phyloP scores from a whole-genome alignment of 2,113 vertebrate genomes.

The Perccottus glenii region DNA sequence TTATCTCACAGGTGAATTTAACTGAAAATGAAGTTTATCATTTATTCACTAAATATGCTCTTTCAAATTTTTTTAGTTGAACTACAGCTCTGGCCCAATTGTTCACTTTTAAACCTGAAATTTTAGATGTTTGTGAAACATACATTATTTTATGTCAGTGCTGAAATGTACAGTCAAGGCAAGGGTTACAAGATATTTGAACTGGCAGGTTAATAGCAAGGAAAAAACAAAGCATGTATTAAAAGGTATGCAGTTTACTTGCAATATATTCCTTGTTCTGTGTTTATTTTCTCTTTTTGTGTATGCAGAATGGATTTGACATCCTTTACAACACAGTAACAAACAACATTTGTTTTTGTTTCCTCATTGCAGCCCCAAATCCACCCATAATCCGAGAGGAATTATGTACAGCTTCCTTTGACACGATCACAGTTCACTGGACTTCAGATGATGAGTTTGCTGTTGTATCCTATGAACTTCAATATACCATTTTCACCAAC shows the following conservation, averaged over 20 bases:
- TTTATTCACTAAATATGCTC: too few relatives aligned
- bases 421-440: constrained; percentile 98
- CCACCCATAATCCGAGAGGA: constrained; percentile 94
- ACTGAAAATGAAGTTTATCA: not conserved
- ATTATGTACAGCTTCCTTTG: constrained; percentile 95
- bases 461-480: constrained; percentile 95
- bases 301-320: constrained; percentile 10
- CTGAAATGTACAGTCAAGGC: not conserved
- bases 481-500: constrained; percentile 96
- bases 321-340: constrained; percentile 30
- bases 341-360: constrained; percentile 40
- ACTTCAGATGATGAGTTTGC: constrained; percentile 96
- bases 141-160: too few relatives aligned
- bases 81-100: not conserved
- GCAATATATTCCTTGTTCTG: not conserved
- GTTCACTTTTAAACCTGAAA: too few relatives aligned
- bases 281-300: constrained; percentile 18
- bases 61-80: not conserved
- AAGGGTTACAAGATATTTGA: not conserved
- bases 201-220: constrained; percentile 10
- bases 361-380: constrained; percentile 86
- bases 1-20: constrained; percentile 92
- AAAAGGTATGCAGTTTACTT: too few relatives aligned
- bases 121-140: too few relatives aligned
- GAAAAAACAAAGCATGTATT: not conserved